Conservation (phyloP, 2,888 invertebrate genomes). For the Spilarctia lutea region DNA sequence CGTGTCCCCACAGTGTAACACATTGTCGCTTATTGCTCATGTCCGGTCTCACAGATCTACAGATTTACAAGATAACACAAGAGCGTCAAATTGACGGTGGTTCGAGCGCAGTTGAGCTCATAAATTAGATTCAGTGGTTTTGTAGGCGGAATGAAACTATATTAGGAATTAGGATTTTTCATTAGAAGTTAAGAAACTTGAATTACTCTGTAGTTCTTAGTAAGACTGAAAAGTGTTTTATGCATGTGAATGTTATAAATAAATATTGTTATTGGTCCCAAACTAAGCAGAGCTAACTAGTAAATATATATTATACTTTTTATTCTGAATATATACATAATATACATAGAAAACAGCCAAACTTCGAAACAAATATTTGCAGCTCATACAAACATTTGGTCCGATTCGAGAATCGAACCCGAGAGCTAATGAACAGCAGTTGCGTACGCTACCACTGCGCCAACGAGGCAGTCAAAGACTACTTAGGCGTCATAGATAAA, state of each 20-base stretch:
- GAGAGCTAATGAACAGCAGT: too few relatives aligned
- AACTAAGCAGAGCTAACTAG: too few relatives aligned
- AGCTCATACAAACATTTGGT: too few relatives aligned
- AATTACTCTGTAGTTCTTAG: neutral
- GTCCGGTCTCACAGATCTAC: constrained; percentile 62
- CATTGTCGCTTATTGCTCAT: constrained; percentile 74
- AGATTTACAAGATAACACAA: constrained; percentile 40
- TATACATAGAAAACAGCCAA: too few relatives aligned
- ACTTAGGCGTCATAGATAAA: neutral
- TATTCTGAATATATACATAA: too few relatives aligned
- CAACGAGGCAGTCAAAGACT: too few relatives aligned
- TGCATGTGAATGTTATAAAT: neutral
- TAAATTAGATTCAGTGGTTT: constrained; percentile 15
- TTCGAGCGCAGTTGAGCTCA: constrained; percentile 18
- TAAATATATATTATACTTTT: too few relatives aligned
- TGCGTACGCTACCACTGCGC: too few relatives aligned
- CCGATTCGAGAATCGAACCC: too few relatives aligned
- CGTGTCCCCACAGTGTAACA: constrained; percentile 47
- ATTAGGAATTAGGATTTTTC: constrained; percentile 10
- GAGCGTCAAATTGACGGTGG: constrained; percentile 28
- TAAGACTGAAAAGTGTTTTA: neutral
- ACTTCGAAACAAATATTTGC: too few relatives aligned
- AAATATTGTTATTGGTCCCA: too few relatives aligned
- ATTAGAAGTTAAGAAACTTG: constrained; percentile 18
- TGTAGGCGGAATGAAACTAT: constrained; percentile 7